These are phyloP conservation scores for Solea solea DNA, from an alignment of 2,113 vertebrate species.

Conservation along the genomic window DNA sequence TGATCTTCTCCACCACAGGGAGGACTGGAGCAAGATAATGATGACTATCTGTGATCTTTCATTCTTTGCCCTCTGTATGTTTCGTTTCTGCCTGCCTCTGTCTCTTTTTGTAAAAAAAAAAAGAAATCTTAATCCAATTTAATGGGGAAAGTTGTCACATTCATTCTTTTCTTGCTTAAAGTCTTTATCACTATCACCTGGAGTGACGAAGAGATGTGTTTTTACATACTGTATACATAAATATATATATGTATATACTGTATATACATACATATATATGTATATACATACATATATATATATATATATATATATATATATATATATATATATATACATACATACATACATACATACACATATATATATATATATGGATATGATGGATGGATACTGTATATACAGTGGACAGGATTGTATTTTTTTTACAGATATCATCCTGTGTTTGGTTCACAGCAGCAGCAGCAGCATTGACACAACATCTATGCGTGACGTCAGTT, in stretches of 20 bases:
- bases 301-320: no score
- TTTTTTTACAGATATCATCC: constrained; percentile 11
- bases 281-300: no score
- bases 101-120: background rate
- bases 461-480: constrained; percentile 19
- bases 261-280: no score
- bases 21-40: constrained; percentile 69
- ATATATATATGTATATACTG: no score
- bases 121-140: constrained; percentile 29
- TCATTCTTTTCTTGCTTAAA: background rate
- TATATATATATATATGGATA: no score
- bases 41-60: constrained; percentile 66
- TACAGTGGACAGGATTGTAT: constrained; percentile 18
- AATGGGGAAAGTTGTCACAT: constrained; percentile 15
- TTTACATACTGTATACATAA: no score
- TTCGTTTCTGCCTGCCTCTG: constrained; percentile 29
- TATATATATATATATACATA: no score
- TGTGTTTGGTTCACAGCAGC: constrained; percentile 22
- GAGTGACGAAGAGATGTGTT: background rate
- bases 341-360: no score
- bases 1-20: constrained; percentile 69
- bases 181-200: background rate
- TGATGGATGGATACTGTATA: no score
- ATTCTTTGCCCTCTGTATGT: constrained; percentile 41
- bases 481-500: constrained; percentile 32